Conservation (phyloP, 1,140 invertebrate genomes). For the Amphibalanus amphitrite region DNA sequence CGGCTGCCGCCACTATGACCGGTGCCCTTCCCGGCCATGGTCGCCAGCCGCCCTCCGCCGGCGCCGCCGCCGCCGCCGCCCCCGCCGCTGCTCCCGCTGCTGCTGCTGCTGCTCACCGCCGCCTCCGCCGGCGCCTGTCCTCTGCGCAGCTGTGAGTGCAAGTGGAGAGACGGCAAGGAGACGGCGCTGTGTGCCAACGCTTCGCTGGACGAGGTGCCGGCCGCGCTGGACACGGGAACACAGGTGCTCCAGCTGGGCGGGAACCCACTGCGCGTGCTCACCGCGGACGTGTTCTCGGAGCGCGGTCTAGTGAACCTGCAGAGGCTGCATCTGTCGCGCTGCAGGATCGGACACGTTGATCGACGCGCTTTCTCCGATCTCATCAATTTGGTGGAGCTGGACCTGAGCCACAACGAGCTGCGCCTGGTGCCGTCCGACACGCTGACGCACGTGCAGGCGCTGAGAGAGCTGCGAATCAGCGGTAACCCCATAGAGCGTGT, state of each 20-base stretch:
- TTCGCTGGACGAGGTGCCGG: constrained; percentile 51
- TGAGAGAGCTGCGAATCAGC: not conserved
- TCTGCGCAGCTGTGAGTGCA: constrained; percentile 50
- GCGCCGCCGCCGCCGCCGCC: too few relatives aligned
- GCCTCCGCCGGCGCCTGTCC: constrained; percentile 36
- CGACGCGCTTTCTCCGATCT: constrained; percentile 59
- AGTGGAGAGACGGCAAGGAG: constrained; percentile 79
- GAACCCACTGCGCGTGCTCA: constrained; percentile 60
- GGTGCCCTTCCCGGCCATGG: too few relatives aligned
- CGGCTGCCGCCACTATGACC: too few relatives aligned
- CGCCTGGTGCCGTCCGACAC: constrained; percentile 20
- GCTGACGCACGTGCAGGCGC: not conserved
- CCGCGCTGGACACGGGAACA: constrained; percentile 62
- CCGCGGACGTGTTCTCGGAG: constrained; percentile 52
- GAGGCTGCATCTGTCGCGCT: constrained; percentile 58
- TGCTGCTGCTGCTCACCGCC: too few relatives aligned
- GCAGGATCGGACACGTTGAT: constrained; percentile 54
- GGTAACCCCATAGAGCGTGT: constrained; percentile 31
- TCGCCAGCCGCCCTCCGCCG: too few relatives aligned
- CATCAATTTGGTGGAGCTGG: constrained; percentile 74
- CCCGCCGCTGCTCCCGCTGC: too few relatives aligned
- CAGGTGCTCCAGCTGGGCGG: constrained; percentile 70
- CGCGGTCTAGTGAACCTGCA: constrained; percentile 65
- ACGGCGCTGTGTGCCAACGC: constrained; percentile 66
- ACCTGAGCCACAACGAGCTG: constrained; percentile 66